phyloP scores from a whole-genome alignment of 2,888 invertebrate genomes.

The Drosophila leonis region DNA sequence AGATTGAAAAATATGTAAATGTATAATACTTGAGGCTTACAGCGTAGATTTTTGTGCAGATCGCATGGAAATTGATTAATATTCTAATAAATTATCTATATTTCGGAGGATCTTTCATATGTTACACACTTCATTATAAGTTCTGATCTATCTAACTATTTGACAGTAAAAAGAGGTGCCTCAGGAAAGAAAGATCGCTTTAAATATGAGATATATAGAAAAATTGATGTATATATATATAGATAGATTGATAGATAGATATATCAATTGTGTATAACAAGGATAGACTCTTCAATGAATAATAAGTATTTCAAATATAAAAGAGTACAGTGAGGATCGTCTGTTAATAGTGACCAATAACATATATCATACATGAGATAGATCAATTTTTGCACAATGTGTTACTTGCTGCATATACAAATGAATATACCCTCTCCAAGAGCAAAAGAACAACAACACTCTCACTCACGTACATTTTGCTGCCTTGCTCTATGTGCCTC shows the following conservation, averaged over 20 bases:
- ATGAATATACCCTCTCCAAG: background rate
- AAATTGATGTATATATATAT: background rate
- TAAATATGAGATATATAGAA: too few relatives aligned
- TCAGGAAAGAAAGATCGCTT: too few relatives aligned
- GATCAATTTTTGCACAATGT: too few relatives aligned
- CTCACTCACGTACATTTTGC: conserved; percentile 69
- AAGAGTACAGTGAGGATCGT: background rate
- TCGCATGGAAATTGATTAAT: background rate
- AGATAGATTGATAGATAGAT: background rate
- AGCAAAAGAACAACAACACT: conserved; percentile 55
- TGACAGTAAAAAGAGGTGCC: too few relatives aligned
- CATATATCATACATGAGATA: background rate
- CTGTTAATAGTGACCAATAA: background rate
- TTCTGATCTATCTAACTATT: background rate
- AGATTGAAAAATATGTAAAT: background rate
- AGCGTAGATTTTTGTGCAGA: background rate
- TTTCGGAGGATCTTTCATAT: background rate
- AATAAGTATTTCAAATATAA: background rate
- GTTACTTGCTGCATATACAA: background rate
- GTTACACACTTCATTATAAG: background rate
- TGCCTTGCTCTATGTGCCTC: background rate
- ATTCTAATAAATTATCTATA: background rate
- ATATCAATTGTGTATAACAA: background rate
- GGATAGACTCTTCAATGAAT: background rate
- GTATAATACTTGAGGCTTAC: background rate